Percentiles rank a stretch among this genome's conserved stretches.
These are phyloP conservation scores for Drosophila jambulina DNA, from an alignment of 1,140 invertebrate species.

Conservation along the genomic window DNA sequence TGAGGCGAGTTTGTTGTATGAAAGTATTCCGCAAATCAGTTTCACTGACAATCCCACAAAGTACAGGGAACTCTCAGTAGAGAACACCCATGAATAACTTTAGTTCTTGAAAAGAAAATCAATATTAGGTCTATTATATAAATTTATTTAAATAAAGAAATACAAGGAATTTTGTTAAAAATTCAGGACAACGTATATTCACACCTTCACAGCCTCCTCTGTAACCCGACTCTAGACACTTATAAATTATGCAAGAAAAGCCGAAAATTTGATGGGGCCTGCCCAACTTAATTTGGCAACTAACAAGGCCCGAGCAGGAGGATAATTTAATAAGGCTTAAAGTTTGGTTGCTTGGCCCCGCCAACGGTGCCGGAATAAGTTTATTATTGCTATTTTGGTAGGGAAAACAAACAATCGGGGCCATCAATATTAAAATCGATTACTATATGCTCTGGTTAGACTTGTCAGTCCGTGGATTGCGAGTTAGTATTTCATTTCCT, in stretches of 20 bases:
- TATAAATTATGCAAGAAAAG: conserved; percentile 43
- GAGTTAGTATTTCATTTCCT: conserved; percentile 39
- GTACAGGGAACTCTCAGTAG: neutral
- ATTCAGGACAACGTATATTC: neutral
- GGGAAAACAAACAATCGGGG: conserved; percentile 38
- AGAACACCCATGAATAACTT: neutral
- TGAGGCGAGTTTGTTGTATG: neutral
- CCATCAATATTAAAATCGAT: conserved; percentile 57
- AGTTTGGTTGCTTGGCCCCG: neutral
- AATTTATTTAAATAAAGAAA: neutral
- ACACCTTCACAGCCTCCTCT: neutral
- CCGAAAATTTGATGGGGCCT: conserved; percentile 25
- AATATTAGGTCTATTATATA: neutral
- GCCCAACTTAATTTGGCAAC: conserved; percentile 37
- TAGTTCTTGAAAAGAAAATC: neutral
- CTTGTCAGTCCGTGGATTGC: conserved; percentile 9
- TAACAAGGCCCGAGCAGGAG: conserved; percentile 13
- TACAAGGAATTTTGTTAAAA: no score
- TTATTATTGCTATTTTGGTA: conserved; percentile 23
- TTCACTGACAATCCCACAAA: conserved; percentile 15
- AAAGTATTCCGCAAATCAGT: conserved; percentile 19
- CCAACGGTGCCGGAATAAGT: conserved; percentile 6
- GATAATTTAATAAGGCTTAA: conserved; percentile 36
- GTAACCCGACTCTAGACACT: conserved; percentile 2
- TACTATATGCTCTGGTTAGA: conserved; percentile 10